Percentiles rank a stretch among this genome's conserved stretches.
phyloP scores from a whole-genome alignment of 2,888 invertebrate genomes.

The Chalcis sispes region DNA sequence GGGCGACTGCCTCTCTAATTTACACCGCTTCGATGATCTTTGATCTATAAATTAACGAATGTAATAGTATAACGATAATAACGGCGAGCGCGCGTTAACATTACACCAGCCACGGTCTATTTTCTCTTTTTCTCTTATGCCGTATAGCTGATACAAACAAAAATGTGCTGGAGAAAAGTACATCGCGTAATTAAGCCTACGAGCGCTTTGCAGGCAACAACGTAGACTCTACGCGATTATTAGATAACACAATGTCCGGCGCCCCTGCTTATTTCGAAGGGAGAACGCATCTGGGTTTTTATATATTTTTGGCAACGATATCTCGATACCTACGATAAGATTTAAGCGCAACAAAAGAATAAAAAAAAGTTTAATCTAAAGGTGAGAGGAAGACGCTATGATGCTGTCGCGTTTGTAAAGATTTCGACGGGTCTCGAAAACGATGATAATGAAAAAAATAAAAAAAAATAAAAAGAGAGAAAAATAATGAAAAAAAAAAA shows the following conservation, averaged over 20 bases:
- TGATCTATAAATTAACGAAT: constrained; percentile 7
- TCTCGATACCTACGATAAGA: constrained; percentile 74
- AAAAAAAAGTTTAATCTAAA: constrained; percentile 58
- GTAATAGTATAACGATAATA: constrained; percentile 48
- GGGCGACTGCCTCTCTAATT: constrained; percentile 24
- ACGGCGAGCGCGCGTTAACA: constrained; percentile 67
- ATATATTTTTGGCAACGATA: constrained; percentile 76
- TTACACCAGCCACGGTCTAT: constrained; percentile 57
- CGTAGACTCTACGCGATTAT: constrained; percentile 61
- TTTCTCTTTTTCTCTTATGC: constrained; percentile 61
- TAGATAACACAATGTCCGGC: constrained; percentile 67
- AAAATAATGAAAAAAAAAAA: constrained; percentile 50
- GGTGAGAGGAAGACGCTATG: constrained; percentile 64
- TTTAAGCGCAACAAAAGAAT: constrained; percentile 71
- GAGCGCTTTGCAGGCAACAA: constrained; percentile 40
- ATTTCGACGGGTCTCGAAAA: constrained; percentile 73
- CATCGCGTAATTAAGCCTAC: constrained; percentile 51
- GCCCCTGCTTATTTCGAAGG: constrained; percentile 69
- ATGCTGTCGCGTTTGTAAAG: constrained; percentile 69
- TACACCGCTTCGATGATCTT: constrained; percentile 7
- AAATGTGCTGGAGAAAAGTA: constrained; percentile 48
- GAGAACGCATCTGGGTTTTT: constrained; percentile 72
- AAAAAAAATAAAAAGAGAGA: constrained; percentile 56
- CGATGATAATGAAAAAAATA: constrained; percentile 52
- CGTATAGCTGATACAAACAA: constrained; percentile 58